Base-by-base conservation (phyloP, 2,113 vertebrate species). In the Rana temporaria region DNA sequence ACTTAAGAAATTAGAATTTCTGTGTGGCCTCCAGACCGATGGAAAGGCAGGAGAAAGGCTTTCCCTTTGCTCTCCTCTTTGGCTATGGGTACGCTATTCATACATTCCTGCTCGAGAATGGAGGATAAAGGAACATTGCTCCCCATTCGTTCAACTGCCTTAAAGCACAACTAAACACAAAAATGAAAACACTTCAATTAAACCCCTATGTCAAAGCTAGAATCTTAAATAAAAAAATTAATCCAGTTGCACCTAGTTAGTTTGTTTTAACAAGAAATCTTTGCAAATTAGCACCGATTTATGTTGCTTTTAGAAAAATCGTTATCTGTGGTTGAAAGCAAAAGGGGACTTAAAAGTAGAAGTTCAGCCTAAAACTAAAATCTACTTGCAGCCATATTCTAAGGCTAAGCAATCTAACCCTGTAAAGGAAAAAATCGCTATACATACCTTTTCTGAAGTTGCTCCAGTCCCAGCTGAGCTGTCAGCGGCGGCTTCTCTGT, bases 41-140 rank as follows among this genome's bases (percentile, higher is more conserved):
- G 32, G 57, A n/a, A 74, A 32, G 55, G n/a, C 11, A 26, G 68
- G 55, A 32, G 71, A 60, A 74, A 57, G 55, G 56, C 32, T 38
- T 75, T 73, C 71, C 71, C 4, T 73, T 73, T 38, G 56, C 56
- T 59, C 56, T 59, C 57, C 55, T 59, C 71, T 59, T 30, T 74
- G 71, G 53, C 70, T 72, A 72, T 26, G 53, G 71, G 55, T n/a
- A 75, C 72, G 32, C 59, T 74, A 75, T 75, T 75, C 72, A 75
- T 22, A 60, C 56, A 62, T 32, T 75, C 71, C 57, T 62, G 57
- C 56, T 62, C 20, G 72, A 75, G 32, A 62, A 63, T 63, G 60
- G 12, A 75, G 72, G 72, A 75, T 75, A 42, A 75, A 62, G 72
- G 72, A 75, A 62, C 72, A 75, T 42, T 60, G 72, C 30, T 62